A percentile compares a stretch with the other conserved stretches of the same genome.
phyloP scores from a whole-genome alignment of 2,113 vertebrate genomes.

The Thryonomys swinderianus region DNA sequence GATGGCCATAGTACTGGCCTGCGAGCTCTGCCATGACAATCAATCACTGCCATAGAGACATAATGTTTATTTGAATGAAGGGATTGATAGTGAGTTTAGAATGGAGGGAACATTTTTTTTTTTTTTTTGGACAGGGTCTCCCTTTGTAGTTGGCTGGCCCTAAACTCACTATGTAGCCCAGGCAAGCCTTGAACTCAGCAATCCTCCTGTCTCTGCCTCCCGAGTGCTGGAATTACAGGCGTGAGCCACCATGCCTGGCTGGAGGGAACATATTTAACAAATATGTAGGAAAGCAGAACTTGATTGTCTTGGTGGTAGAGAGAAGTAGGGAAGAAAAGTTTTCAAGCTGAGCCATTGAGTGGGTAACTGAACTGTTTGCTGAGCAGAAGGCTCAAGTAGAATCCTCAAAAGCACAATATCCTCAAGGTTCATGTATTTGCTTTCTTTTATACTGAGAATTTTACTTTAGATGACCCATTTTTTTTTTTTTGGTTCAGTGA shows the following conservation, averaged over 20 bases:
- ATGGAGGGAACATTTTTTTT: too few species aligned
- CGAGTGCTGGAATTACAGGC: too few species aligned
- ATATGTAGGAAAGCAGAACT: background rate
- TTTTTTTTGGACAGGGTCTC: too few species aligned
- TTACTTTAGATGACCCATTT: slow-evolving; percentile 33
- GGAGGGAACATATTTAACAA: background rate
- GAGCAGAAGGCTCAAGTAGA: background rate
- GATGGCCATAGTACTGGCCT: background rate
- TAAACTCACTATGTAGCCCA: too few species aligned
- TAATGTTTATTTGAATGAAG: background rate
- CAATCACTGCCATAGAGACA: background rate
- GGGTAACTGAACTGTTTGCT: background rate
- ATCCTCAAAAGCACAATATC: background rate
- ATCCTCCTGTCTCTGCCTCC: too few species aligned
- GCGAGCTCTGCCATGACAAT: background rate
- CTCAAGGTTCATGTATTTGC: background rate
- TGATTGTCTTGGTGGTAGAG: background rate
- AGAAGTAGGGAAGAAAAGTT: background rate
- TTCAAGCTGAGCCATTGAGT: background rate
- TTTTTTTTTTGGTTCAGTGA: background rate
- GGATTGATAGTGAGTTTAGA: background rate
- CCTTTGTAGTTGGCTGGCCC: too few species aligned
- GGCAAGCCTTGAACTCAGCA: too few species aligned
- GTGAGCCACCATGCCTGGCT: too few species aligned
- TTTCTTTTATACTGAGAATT: background rate